Conservation (phyloP, 2,888 invertebrate genomes). For the Priocnemis perturbator region DNA sequence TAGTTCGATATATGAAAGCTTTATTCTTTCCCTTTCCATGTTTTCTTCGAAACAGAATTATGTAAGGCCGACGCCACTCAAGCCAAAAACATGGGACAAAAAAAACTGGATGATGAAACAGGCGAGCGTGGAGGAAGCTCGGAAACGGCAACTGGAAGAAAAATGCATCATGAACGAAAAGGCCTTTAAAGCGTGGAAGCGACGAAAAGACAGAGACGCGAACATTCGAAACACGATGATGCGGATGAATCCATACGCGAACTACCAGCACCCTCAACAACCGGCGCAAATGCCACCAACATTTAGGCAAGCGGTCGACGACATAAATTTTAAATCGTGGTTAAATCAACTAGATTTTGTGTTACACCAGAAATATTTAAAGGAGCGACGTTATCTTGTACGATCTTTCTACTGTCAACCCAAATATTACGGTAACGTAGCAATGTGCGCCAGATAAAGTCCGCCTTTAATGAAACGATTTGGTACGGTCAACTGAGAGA, state of each 20-base stretch:
- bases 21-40: neutral
- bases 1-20: too few species aligned
- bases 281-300: conserved; percentile 7
- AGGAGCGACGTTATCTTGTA: conserved; percentile 50
- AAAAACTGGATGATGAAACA: conserved; percentile 21
- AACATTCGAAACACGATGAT: conserved; percentile 4
- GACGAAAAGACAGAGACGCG: conserved; percentile 25
- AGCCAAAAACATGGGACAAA: too few species aligned
- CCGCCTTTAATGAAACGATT: too few species aligned
- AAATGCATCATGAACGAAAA: conserved; percentile 35
- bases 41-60: neutral
- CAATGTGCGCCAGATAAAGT: conserved; percentile 6
- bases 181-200: conserved; percentile 35
- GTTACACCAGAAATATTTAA: conserved; percentile 53
- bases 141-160: conserved; percentile 23
- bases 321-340: conserved; percentile 44
- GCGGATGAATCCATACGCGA: neutral
- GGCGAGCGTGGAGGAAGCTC: conserved; percentile 10
- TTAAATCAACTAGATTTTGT: conserved; percentile 52
- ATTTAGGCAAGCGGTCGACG: conserved; percentile 5
- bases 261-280: conserved; percentile 7
- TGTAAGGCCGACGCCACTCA: conserved; percentile 12
- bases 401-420: conserved; percentile 57
- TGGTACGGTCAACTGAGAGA: too few species aligned
- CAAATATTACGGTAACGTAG: conserved; percentile 43